Conservation (phyloP, 2,888 invertebrate species). For the Coleophora flavipennella region DNA sequence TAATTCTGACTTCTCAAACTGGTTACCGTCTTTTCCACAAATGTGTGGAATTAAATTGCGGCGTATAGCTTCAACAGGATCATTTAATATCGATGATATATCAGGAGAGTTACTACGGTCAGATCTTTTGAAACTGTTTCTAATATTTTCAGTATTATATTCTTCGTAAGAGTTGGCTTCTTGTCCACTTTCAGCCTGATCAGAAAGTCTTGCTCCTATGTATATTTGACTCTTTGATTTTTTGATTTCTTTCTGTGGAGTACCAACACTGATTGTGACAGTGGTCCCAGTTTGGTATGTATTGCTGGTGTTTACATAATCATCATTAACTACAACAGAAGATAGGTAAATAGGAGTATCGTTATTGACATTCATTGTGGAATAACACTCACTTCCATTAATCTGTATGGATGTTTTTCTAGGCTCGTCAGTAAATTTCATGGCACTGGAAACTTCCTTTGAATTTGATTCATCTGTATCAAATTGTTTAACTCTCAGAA, state of each 20-base stretch:
- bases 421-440: constrained; percentile 46
- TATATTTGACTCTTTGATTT: constrained; percentile 68
- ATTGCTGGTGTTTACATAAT: constrained; percentile 51
- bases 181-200: constrained; percentile 28
- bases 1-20: constrained; percentile 12
- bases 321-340: constrained; percentile 80
- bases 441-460: constrained; percentile 25
- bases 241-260: constrained; percentile 55
- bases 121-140: constrained; percentile 18
- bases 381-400: constrained; percentile 81
- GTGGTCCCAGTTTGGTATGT: constrained; percentile 72
- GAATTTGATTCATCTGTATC: constrained; percentile 63
- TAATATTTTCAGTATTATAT: constrained; percentile 40
- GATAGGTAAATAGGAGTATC: constrained; percentile 81
- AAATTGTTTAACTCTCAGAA: constrained; percentile 57
- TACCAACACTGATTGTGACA: constrained; percentile 75
- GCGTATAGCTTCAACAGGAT: constrained; percentile 84
- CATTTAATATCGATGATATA: constrained; percentile 72
- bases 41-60: constrained; percentile 84
- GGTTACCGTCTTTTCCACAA: constrained; percentile 74
- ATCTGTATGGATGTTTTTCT: constrained; percentile 82
- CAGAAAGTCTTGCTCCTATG: constrained; percentile 53
- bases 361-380: constrained; percentile 80
- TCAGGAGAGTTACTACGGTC: constrained; percentile 30
- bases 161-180: constrained; percentile 58